These are phyloP conservation scores for Uromys caudimaculatus DNA, from an alignment of 2,797 vertebrate species.

Conservation along the genomic window DNA sequence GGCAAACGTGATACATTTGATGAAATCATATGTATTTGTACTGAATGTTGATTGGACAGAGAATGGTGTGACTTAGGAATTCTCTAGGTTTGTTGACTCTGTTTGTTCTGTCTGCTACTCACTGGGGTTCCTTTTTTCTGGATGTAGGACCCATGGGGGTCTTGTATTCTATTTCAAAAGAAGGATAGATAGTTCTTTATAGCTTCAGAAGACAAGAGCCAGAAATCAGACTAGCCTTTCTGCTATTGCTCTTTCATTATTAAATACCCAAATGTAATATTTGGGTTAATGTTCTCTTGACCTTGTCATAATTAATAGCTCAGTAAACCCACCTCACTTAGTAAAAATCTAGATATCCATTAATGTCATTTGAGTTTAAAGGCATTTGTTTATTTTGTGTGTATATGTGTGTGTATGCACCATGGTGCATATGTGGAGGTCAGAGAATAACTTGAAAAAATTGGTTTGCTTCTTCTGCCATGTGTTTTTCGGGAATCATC, in stretches of 20 bases:
- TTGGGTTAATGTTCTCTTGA: not conserved
- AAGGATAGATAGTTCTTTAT: not conserved
- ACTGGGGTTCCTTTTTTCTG: not conserved
- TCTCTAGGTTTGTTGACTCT: not conserved
- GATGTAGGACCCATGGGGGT: not conserved
- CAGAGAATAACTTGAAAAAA: not conserved
- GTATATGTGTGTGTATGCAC: not conserved
- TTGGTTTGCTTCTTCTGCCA: not conserved
- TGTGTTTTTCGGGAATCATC: not conserved
- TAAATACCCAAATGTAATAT: not conserved
- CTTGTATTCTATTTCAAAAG: not conserved
- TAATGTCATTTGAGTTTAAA: not conserved
- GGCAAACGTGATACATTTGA: not conserved
- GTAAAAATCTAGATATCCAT: not conserved
- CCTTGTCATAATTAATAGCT: not conserved
- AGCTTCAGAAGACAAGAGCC: not conserved
- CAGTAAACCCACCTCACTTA: not conserved
- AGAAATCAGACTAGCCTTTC: not conserved
- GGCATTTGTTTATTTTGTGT: not conserved
- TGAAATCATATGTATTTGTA: not conserved
- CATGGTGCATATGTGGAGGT: not conserved
- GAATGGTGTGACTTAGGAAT: not conserved
- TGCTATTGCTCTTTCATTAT: not conserved
- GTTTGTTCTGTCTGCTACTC: not conserved
- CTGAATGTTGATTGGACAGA: not conserved